Conservation (phyloP, 2,797 vertebrate genomes). For the Cryptoblepharus egeriae region DNA sequence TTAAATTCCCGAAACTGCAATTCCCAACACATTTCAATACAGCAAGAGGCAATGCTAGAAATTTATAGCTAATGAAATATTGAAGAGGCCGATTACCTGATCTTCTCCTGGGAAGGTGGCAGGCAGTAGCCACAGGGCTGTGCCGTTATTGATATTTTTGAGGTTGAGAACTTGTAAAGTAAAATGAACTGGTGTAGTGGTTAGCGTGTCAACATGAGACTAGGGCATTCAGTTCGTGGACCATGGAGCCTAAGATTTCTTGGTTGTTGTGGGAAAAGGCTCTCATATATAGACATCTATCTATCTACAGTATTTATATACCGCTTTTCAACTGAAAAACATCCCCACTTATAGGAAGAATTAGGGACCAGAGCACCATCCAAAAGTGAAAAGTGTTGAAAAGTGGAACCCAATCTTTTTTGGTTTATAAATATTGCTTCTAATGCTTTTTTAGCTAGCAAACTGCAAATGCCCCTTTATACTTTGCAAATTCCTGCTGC, state of each 20-base stretch:
- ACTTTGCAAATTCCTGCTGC: too few species aligned
- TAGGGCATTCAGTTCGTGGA: too few species aligned
- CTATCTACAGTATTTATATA: too few species aligned
- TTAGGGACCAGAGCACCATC: too few species aligned
- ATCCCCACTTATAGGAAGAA: too few species aligned
- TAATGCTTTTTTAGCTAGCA: too few species aligned
- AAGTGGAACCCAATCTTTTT: too few species aligned
- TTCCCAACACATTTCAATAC: slow-evolving; percentile 37
- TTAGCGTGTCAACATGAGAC: neutral
- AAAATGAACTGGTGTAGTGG: neutral
- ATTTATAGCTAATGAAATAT: slow-evolving; percentile 65
- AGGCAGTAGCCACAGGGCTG: slow-evolving; percentile 7
- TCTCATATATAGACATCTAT: too few species aligned
- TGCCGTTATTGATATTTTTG: slow-evolving; percentile 32
- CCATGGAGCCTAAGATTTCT: neutral
- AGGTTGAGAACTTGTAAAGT: neutral
- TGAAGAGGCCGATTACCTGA: slow-evolving; percentile 56
- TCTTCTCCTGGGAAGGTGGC: slow-evolving; percentile 37
- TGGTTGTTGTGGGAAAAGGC: neutral
- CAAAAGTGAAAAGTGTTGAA: too few species aligned
- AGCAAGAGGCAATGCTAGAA: slow-evolving; percentile 36
- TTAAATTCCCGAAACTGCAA: slow-evolving; percentile 52
- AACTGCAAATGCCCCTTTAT: too few species aligned
- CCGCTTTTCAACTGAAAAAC: too few species aligned
- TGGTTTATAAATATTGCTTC: too few species aligned